These are phyloP conservation scores for Sinella curviseta DNA, from an alignment of 1,140 invertebrate genomes.

Conservation along the genomic window DNA sequence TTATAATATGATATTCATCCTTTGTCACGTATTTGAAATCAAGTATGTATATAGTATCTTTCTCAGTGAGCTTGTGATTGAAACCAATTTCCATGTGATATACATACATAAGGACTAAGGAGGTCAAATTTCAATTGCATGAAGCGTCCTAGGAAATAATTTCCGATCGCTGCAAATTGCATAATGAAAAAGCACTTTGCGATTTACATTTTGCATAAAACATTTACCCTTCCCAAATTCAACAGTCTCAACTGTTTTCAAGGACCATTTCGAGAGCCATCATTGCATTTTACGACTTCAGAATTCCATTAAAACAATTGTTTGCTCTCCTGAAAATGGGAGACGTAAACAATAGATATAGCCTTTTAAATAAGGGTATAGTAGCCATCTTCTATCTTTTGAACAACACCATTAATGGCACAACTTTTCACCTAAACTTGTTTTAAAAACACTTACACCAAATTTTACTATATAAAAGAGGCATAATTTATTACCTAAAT, in stretches of 20 bases:
- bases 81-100: no score
- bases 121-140: no score
- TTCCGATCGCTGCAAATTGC: not conserved
- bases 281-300: not conserved
- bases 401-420: not conserved
- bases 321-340: not conserved
- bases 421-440: not conserved
- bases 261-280: not conserved
- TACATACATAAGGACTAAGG: no score
- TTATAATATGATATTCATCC: no score
- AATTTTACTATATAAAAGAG: not conserved
- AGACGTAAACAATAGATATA: not conserved
- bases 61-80: no score
- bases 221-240: not conserved
- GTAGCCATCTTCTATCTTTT: not conserved
- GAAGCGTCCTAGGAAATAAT: not conserved
- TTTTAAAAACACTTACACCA: not conserved
- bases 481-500: constrained; percentile 29
- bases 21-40: no score
- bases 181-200: not conserved
- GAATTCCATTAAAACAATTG: not conserved
- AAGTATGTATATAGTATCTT: no score
- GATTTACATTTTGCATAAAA: not conserved
- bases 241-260: not conserved
- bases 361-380: no score